phyloP scores from a whole-genome alignment of 2,113 vertebrate genomes.

The Equus quagga region DNA sequence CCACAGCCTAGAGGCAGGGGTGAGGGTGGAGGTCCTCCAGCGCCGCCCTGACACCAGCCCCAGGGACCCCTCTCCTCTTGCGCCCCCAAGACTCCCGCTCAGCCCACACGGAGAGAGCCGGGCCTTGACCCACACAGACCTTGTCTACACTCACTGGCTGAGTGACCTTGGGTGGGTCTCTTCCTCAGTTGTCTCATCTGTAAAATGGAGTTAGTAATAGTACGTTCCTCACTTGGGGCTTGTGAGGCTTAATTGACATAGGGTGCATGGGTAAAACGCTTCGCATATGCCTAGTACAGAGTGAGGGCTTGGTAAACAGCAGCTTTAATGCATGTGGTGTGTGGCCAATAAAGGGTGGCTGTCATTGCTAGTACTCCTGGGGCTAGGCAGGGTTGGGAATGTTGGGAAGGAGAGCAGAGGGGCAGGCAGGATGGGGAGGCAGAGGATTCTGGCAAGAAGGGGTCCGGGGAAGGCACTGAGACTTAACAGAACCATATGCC shows the following conservation, averaged over 20 bases:
- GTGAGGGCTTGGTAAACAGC: neutral
- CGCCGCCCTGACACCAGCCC: neutral
- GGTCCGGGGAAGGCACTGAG: neutral
- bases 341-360: neutral
- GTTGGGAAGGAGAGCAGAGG: neutral
- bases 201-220: neutral
- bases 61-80: fast-evolving
- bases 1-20: fast-evolving
- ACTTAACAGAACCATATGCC: neutral
- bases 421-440: neutral
- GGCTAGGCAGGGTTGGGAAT: neutral
- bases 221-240: neutral
- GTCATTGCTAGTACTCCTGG: neutral
- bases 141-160: neutral
- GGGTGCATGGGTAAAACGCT: neutral
- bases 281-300: neutral
- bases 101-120: neutral
- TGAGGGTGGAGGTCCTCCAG: neutral
- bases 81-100: neutral
- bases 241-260: neutral
- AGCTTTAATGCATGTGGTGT: neutral
- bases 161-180: neutral
- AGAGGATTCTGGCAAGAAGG: neutral
- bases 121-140: neutral
- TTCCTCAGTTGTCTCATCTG: neutral